Evolutionary conservation across 2,113 vertebrate species (phyloP).

Genomic region (Cisticola juncidis): DNA sequence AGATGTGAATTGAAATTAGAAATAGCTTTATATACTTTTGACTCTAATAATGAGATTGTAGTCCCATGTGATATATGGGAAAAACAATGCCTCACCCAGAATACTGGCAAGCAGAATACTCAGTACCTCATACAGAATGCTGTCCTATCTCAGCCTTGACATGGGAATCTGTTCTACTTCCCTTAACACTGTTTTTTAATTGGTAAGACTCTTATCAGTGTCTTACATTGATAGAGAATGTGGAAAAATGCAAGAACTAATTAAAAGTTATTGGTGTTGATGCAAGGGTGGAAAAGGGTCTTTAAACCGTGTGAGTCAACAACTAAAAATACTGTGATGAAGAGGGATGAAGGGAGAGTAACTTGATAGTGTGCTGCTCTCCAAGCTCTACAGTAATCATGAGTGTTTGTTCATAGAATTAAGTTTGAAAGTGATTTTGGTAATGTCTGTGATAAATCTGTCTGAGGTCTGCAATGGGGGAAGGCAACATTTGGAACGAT

Average conservation of each 20-base stretch:
- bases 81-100: background rate
- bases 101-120: background rate
- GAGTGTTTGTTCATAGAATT: background rate
- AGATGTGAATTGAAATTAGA: background rate
- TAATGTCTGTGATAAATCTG: background rate
- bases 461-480: background rate
- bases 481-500: background rate
- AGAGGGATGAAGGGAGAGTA: background rate
- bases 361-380: background rate
- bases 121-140: background rate
- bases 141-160: background rate
- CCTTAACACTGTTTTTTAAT: background rate
- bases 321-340: background rate
- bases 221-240: accelerated
- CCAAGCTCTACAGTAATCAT: background rate
- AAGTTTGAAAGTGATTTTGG: background rate
- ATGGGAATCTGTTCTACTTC: background rate
- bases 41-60: background rate
- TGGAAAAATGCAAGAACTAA: background rate
- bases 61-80: background rate
- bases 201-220: background rate
- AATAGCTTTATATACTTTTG: background rate
- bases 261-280: background rate
- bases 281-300: background rate
- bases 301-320: background rate